Evolutionary conservation across 2,797 vertebrate genomes (phyloP).

Genomic region (Falco columbarius): DNA sequence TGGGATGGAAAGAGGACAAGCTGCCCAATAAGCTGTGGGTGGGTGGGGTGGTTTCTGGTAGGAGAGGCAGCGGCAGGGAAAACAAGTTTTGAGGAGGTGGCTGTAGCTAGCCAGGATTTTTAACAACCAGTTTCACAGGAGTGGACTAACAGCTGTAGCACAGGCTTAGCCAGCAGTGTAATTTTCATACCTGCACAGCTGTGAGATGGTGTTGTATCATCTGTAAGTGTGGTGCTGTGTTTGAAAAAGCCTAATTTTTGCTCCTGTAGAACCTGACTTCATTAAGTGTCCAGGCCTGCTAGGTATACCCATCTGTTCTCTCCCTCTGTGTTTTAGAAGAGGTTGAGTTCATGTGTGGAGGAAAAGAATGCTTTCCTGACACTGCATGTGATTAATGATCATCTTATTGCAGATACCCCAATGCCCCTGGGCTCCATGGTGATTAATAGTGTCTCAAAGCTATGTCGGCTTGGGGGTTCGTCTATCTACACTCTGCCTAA

Average conservation of each 20-base stretch:
- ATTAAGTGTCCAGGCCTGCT: neutral
- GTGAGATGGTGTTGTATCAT: neutral
- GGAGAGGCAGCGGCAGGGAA: neutral
- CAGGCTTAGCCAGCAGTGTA: neutral
- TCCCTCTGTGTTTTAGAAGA: neutral
- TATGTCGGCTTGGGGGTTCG: conserved; percentile 85
- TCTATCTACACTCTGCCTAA: conserved; percentile 87
- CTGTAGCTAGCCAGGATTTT: neutral
- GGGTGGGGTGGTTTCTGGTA: neutral
- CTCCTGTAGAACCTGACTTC: neutral
- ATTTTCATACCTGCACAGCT: neutral
- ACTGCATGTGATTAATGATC: neutral
- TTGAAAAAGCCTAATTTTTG: neutral
- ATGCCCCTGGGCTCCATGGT: conserved; percentile 92
- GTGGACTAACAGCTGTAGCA: neutral
- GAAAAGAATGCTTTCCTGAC: neutral
- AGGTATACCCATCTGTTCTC: neutral
- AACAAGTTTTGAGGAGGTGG: neutral
- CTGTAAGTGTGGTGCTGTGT: neutral
- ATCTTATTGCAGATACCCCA: conserved; percentile 80
- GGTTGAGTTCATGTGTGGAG: neutral
- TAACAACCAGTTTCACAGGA: neutral
- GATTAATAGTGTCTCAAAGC: conserved; percentile 86
- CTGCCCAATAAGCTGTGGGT: neutral
- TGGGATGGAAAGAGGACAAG: neutral